Conservation (phyloP, 2,113 vertebrate genomes). For the Bagarius yarrelli region DNA sequence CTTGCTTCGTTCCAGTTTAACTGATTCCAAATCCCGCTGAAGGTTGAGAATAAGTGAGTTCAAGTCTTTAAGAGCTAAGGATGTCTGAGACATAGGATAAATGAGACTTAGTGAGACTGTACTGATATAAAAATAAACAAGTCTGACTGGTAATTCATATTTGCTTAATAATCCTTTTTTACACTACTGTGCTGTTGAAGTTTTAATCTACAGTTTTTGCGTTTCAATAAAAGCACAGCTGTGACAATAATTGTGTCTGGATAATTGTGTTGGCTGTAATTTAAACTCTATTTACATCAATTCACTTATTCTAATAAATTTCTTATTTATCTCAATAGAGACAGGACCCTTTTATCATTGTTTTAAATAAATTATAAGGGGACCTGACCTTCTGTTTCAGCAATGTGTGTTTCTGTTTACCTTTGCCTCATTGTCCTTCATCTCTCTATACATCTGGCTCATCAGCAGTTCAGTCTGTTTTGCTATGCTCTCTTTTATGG, state of each 20-base stretch:
- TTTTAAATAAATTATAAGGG: background rate
- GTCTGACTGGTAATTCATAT: background rate
- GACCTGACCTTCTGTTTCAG: background rate
- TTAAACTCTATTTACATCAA: background rate
- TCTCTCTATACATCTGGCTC: constrained; percentile 55
- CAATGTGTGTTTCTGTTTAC: constrained; percentile 48
- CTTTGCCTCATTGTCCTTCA: constrained; percentile 63
- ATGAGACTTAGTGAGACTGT: background rate
- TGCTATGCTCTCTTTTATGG: constrained; percentile 58
- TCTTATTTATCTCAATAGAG: background rate
- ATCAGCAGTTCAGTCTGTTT: constrained; percentile 60
- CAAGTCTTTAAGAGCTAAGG: constrained; percentile 55
- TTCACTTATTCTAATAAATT: background rate
- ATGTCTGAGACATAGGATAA: constrained; percentile 53
- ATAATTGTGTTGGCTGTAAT: background rate
- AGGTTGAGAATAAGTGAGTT: constrained; percentile 58
- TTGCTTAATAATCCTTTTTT: background rate
- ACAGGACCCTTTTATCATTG: background rate
- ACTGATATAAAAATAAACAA: constrained; percentile 8
- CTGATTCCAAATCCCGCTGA: constrained; percentile 56
- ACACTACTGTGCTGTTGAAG: background rate
- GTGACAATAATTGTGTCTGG: too few relatives aligned
- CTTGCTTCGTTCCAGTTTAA: constrained; percentile 63
- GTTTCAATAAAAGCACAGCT: background rate
- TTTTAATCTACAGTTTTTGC: background rate